These are phyloP conservation scores for Heteronetta atricapilla DNA, from an alignment of 2,113 vertebrate genomes.

Conservation along the genomic window DNA sequence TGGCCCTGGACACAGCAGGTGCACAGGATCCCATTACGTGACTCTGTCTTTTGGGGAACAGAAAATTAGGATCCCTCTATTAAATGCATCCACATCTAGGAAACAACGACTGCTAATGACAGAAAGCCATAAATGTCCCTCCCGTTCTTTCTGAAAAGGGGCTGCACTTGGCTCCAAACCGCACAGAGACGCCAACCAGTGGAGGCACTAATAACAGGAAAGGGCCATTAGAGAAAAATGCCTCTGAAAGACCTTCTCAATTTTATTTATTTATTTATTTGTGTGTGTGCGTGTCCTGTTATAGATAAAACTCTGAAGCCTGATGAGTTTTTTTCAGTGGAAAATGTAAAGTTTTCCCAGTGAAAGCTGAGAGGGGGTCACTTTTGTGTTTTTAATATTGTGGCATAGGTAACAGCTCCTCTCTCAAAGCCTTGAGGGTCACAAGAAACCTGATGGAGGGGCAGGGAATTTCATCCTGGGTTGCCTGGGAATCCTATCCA, in stretches of 20 bases:
- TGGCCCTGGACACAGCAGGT: not conserved
- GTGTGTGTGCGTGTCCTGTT: too few relatives aligned
- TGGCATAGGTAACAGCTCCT: not conserved
- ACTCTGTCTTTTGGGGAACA: not conserved
- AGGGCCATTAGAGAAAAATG: not conserved
- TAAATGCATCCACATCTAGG: not conserved
- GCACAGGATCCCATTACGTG: fast-evolving
- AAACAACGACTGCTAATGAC: not conserved
- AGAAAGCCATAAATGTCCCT: not conserved
- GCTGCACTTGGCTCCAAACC: not conserved
- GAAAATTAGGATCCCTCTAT: not conserved
- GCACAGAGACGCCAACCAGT: not conserved
- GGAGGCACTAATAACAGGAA: not conserved
- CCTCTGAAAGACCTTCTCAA: not conserved
- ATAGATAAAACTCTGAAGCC: not conserved
- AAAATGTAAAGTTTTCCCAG: not conserved
- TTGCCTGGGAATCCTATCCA: not conserved
- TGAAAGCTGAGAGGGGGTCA: not conserved
- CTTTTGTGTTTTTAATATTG: not conserved
- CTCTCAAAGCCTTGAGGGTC: not conserved
- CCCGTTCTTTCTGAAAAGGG: not conserved
- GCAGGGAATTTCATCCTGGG: not conserved
- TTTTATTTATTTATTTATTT: not conserved
- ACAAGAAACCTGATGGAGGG: not conserved
- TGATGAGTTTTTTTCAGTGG: not conserved